A percentile compares a stretch with the other conserved stretches of the same genome.
Conservation (phyloP, 2,113 vertebrate genomes). For the Rhagologus leucostigma region DNA sequence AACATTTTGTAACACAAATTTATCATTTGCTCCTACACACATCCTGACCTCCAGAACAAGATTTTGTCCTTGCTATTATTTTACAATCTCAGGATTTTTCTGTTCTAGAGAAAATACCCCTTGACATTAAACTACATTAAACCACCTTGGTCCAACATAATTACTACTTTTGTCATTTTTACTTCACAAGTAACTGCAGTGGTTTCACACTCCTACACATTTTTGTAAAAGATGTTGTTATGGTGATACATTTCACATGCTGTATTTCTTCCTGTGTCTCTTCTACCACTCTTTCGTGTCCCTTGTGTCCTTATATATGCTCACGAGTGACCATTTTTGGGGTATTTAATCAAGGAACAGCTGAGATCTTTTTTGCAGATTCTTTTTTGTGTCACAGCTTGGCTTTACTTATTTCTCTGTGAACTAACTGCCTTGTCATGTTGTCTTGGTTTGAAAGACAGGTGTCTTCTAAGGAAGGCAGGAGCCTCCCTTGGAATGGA, state of each 20-base stretch:
- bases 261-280: background rate
- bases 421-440: background rate
- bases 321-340: background rate
- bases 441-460: too few species aligned
- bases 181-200: background rate
- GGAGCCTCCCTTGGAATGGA: too few species aligned
- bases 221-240: slow-evolving; percentile 12
- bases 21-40: background rate
- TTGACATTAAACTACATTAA: background rate
- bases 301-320: background rate
- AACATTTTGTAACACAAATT: background rate
- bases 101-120: background rate
- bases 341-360: background rate
- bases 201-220: background rate
- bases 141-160: background rate
- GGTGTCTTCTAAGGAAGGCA: too few species aligned
- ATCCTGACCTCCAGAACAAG: background rate
- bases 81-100: background rate
- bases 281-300: background rate
- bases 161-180: background rate
- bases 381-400: background rate
- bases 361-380: background rate
- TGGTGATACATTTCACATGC: background rate
- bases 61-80: background rate
- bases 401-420: background rate